Evolutionary conservation across 2,888 invertebrate genomes (phyloP), one percentile per base, ranked within the genome.

Genomic region (Sesia apiformis): DNA sequence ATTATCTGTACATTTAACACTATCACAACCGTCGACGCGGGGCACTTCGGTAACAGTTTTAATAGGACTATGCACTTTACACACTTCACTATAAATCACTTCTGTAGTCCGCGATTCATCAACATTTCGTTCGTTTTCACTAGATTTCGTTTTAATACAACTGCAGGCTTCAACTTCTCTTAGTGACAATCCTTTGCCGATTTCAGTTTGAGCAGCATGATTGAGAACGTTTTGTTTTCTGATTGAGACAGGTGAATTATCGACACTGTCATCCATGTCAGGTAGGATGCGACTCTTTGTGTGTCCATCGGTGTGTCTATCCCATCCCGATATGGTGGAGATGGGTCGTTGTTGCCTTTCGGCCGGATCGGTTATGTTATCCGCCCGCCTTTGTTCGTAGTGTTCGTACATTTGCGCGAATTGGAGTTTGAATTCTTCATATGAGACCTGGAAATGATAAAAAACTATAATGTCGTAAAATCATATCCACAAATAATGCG

Each of bases 371-470:
- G 97, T 97, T 67, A 98, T 96, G 80, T 98, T 97, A 82, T 98
- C 98, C 0, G 97, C 96, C 55, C 98, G 92, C 64, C 98, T 95
- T 55, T 97, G 93, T 74, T 98, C 98, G 76, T 98, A 98, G 75
- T 97, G 97, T 74, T 97, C 97, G 77, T 97, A 97, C 97, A 98
- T 97, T 88, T 98, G 97, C 41, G 98, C 97, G 85, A 98, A 98
- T 81, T 98, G 98, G 4, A 98, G 92, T 74, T 97, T 97, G 84
- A 98, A 99, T 81, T 99, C 98, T 89, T 99, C 98, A 80, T 98
- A 98, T 0, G 98, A 98, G 5, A 99, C 96, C 96, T 96, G 72
- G 4, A 79, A 76, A 53, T 42, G n/a, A 8, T 4, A 5, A 4
- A 38, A 42, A 7, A 7, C 1, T 2, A 42, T 5, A 1, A 42